Evolutionary conservation across 2,888 invertebrate species (phyloP), one percentile per base, ranked within the genome.

Genomic region (Lycaena phlaeas): DNA sequence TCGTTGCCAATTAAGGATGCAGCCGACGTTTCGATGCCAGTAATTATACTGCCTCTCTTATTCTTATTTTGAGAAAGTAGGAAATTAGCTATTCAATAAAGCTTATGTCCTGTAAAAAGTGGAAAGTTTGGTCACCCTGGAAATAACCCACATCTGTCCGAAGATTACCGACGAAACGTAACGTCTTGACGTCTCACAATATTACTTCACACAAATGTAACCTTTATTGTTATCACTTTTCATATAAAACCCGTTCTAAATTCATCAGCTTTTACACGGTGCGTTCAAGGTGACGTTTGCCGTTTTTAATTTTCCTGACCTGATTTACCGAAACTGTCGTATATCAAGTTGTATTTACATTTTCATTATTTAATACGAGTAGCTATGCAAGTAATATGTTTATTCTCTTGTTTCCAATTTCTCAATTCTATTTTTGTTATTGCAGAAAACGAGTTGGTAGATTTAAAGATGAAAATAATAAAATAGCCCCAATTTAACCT

Each of bases 301-400:
- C 44, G 56, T 27, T 71, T 73, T 71, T 63, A 56, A 69, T 75
- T 78, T 73, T 77, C 77, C 68, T 77, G 79, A 77, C 78, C 79
- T 61, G 64, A 65, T 76, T 81, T 45, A 65, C 64, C 58, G 57
- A 68, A 66, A 69, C 65, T 34, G 34, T 34, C 34, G 22, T 34
- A 22, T 34, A 12, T 18, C 22, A 14, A 18, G 11, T 34, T 10
- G 18, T 18, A 18, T 22, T 22, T 22, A 22, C 9, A 18, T 31
- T 14, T 27, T 29, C 12, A 12, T 18, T 34, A 34, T 34, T 34
- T 34, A 18, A 18, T 22, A 34, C 18, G n/a, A n/a, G n/a, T n/a
- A n/a, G n/a, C 15, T 30, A 15, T 15, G 30, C 14, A 30, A 4
- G 15, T 15, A 15, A 30, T 30, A 4, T 30, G 30, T 30, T 15